Percentiles rank a stretch among this genome's conserved stretches.
Conservation (phyloP, 2,113 vertebrate genomes). For the Bufo gargarizans region DNA sequence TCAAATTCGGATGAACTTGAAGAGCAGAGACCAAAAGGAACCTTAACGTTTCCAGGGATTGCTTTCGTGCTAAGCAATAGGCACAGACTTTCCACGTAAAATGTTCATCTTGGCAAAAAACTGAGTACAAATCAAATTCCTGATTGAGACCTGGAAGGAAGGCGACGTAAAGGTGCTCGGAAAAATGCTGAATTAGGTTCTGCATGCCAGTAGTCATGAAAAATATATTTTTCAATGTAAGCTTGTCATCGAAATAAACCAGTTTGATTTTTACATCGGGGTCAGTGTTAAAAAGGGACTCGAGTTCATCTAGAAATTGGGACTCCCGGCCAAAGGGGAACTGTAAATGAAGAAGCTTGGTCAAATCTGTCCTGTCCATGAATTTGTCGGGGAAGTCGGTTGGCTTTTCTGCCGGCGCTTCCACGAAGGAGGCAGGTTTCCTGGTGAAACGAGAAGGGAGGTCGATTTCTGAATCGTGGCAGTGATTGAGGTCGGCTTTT, state of each 20-base stretch:
- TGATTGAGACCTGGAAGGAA: conserved; percentile 63
- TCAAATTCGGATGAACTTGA: conserved; percentile 62
- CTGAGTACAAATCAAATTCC: conserved; percentile 62
- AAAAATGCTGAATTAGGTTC: conserved; percentile 63
- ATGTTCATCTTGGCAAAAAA: conserved; percentile 65
- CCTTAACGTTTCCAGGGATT: conserved; percentile 61
- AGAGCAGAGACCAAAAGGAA: conserved; percentile 65
- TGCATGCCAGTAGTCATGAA: conserved; percentile 66
- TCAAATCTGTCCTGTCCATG: conserved; percentile 48
- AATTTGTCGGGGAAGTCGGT: conserved; percentile 37
- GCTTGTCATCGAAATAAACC: conserved; percentile 68
- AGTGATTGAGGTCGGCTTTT: conserved; percentile 51
- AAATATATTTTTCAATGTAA: conserved; percentile 67
- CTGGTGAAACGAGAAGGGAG: conserved; percentile 50
- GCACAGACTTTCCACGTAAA: conserved; percentile 64
- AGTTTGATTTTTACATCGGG: conserved; percentile 63
- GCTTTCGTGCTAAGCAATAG: conserved; percentile 64
- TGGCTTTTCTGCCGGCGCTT: background rate
- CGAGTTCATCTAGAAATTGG: conserved; percentile 46
- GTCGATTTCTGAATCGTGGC: conserved; percentile 51
- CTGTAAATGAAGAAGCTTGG: conserved; percentile 48
- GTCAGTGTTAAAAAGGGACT: conserved; percentile 51
- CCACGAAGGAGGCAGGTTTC: conserved; percentile 19
- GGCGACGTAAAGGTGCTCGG: conserved; percentile 65
- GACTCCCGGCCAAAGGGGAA: conserved; percentile 44